Evolutionary conservation across 30 jellyfish, hydroid and myxozoan species (phyloP).

Genomic region (Cassiopea xamachana): DNA sequence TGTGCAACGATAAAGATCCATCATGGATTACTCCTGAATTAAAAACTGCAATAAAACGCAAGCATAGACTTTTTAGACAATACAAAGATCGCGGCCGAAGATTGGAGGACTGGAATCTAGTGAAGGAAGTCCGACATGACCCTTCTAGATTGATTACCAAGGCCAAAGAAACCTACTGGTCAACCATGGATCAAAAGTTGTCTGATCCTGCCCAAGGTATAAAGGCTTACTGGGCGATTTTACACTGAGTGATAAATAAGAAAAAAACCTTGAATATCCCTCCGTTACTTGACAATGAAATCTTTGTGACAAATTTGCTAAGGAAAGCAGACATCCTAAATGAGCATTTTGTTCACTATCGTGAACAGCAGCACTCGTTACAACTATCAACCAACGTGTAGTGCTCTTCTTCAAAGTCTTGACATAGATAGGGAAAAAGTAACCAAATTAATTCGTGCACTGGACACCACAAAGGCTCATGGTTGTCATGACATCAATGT

Average conservation of each 20-base stretch:
- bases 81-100: constrained; percentile 26
- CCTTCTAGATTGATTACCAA: constrained; percentile 19
- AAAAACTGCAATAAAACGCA: constrained; percentile 52
- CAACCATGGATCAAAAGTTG: constrained; percentile 37
- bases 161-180: constrained; percentile 39
- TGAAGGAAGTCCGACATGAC: constrained; percentile 24
- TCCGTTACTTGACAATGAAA: constrained; percentile 57
- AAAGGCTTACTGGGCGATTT: constrained; percentile 52
- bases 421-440: constrained; percentile 40
- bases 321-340: constrained; percentile 59
- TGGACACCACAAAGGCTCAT: constrained; percentile 66
- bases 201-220: constrained; percentile 55
- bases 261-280: constrained; percentile 28
- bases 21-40: constrained; percentile 36
- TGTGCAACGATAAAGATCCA: constrained; percentile 28
- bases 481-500: constrained; percentile 66
- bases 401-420: constrained; percentile 37
- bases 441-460: constrained; percentile 28
- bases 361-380: constrained; percentile 60
- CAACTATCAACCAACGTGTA: constrained; percentile 28
- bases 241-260: constrained; percentile 37
- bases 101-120: constrained; percentile 53
- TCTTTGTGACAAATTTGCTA: constrained; percentile 54
- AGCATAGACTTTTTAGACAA: constrained; percentile 22
- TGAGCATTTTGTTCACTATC: constrained; percentile 52